Evolutionary conservation across 2,888 invertebrate species (phyloP).

Genomic region (Isoperla grammatica): DNA sequence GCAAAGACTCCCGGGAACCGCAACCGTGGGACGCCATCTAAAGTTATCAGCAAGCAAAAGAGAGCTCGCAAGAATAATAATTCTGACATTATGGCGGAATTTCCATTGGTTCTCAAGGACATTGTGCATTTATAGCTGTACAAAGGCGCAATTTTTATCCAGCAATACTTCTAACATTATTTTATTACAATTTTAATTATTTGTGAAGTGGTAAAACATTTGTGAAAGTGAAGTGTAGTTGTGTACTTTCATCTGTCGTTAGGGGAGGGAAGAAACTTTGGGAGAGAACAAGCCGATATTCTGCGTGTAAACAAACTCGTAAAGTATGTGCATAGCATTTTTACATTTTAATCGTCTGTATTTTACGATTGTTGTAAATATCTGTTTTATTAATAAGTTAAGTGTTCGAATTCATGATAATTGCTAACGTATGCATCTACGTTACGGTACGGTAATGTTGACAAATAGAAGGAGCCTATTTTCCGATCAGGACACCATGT

Average conservation of each 20-base stretch:
- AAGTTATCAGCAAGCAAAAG: slow-evolving; percentile 31
- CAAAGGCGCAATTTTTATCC: slow-evolving; percentile 20
- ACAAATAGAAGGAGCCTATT: slow-evolving; percentile 28
- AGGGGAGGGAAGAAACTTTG: slow-evolving; percentile 31
- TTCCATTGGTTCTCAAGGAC: slow-evolving; percentile 31
- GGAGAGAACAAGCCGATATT: slow-evolving; percentile 29
- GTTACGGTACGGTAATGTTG: slow-evolving; percentile 25
- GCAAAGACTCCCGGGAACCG: slow-evolving; percentile 32
- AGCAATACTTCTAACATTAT: slow-evolving; percentile 16
- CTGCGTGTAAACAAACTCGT: slow-evolving; percentile 31
- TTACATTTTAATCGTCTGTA: neutral
- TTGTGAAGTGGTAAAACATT: slow-evolving; percentile 11
- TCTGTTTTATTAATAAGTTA: neutral
- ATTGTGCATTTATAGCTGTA: slow-evolving; percentile 27
- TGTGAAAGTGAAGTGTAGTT: slow-evolving; percentile 26
- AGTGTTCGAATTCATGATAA: neutral
- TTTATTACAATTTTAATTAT: slow-evolving; percentile 11
- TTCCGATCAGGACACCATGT: slow-evolving; percentile 25
- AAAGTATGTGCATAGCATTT: slow-evolving; percentile 26
- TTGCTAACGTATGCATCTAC: neutral
- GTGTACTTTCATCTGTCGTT: slow-evolving; percentile 27
- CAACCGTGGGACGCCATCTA: slow-evolving; percentile 34
- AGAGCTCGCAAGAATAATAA: no score
- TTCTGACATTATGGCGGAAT: slow-evolving; percentile 34
- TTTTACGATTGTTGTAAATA: neutral